Evolutionary conservation across 2,888 invertebrate genomes (phyloP).

Genomic region (Eupithecia subumbrata): DNA sequence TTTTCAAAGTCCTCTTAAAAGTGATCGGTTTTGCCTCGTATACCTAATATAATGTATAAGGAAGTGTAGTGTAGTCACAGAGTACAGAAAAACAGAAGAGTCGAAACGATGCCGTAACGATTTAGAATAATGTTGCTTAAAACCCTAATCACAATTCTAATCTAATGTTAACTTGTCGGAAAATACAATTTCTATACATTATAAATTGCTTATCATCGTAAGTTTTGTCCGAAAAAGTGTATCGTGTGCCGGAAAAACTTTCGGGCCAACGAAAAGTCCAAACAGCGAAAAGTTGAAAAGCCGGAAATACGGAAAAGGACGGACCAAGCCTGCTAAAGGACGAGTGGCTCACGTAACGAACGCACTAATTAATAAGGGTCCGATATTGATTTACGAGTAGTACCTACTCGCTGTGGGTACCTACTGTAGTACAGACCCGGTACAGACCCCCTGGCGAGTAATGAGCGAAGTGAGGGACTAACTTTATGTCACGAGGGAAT

Average conservation of each 20-base stretch:
- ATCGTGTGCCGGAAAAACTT: too few species aligned
- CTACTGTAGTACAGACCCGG: background rate
- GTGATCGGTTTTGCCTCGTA: background rate
- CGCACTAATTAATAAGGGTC: slow-evolving; percentile 84
- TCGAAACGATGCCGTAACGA: background rate
- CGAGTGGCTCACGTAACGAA: slow-evolving; percentile 70
- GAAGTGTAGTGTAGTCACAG: background rate
- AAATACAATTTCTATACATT: background rate
- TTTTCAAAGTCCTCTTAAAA: background rate
- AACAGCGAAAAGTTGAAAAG: background rate
- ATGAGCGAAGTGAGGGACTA: background rate
- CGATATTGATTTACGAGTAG: slow-evolving; percentile 80
- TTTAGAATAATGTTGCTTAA: background rate
- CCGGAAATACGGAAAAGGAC: slow-evolving; percentile 21
- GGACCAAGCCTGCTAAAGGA: slow-evolving; percentile 20
- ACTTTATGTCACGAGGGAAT: background rate
- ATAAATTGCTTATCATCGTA: background rate
- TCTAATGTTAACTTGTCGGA: background rate
- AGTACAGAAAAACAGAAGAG: background rate
- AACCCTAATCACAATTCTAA: background rate
- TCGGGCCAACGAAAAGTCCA: background rate
- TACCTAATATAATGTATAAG: too few species aligned
- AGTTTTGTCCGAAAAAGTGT: background rate
- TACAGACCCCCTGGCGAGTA: background rate
- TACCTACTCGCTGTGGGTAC: background rate